A percentile compares a stretch with the other conserved stretches of the same genome.
These are phyloP conservation scores for Trachelus tabidus DNA, from an alignment of 2,888 invertebrate species.

Conservation along the genomic window DNA sequence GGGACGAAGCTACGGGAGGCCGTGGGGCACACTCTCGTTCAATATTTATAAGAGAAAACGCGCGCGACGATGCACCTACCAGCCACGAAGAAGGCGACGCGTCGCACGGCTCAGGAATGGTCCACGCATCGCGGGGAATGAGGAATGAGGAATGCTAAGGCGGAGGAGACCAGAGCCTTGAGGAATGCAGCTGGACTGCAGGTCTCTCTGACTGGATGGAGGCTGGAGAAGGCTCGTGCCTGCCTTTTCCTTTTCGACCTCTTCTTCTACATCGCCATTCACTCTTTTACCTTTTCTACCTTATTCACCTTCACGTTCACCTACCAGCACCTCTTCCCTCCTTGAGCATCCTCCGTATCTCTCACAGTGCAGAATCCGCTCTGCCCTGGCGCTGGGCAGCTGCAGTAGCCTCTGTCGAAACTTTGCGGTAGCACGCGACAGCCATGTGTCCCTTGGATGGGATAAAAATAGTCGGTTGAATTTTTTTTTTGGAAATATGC, in stretches of 20 bases:
- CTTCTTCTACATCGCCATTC: neutral
- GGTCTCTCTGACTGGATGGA: neutral
- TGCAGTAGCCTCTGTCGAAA: neutral
- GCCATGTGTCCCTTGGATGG: neutral
- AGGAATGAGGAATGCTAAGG: constrained; percentile 17
- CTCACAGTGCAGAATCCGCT: neutral
- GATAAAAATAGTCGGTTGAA: neutral
- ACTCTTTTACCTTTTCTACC: neutral
- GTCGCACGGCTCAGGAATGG: neutral
- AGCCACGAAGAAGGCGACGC: neutral
- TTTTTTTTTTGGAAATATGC: too few relatives aligned
- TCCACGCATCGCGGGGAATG: neutral
- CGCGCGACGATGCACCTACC: neutral
- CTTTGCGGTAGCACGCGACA: neutral
- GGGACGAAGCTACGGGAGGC: neutral
- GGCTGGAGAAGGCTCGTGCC: neutral
- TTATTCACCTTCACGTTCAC: neutral
- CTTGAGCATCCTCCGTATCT: neutral
- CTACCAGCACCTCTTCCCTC: neutral
- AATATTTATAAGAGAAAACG: constrained; percentile 1
- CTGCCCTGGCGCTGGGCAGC: neutral
- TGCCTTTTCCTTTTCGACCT: neutral
- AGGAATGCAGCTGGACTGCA: constrained; percentile 25
- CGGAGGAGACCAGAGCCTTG: constrained; percentile 18
- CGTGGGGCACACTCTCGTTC: neutral